Evolutionary conservation across 2,797 vertebrate genomes (phyloP).

Genomic region (Danio choprae): DNA sequence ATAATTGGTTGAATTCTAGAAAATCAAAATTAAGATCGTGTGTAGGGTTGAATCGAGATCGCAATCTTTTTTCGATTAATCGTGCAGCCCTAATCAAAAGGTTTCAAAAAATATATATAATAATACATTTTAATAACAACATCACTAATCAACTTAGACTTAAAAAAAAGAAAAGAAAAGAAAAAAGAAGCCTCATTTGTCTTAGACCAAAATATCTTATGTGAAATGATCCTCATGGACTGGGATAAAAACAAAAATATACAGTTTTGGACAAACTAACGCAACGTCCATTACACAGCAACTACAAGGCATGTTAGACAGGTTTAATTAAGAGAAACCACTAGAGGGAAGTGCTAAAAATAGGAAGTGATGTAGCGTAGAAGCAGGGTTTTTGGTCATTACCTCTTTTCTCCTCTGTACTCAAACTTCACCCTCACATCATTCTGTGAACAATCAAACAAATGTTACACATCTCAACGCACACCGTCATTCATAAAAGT

Average conservation of each 20-base stretch:
- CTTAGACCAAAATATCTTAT: constrained; percentile 2
- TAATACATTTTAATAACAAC: too few species aligned
- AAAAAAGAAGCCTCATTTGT: neutral
- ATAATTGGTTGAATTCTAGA: too few species aligned
- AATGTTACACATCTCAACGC: neutral
- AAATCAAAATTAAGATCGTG: too few species aligned
- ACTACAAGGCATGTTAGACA: neutral
- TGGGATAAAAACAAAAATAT: neutral
- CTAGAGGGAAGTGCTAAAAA: constrained; percentile 31
- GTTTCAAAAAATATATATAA: too few species aligned
- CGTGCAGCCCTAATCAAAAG: too few species aligned
- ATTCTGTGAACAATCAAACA: constrained; percentile 80
- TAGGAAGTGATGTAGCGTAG: constrained; percentile 19
- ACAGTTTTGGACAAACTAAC: neutral
- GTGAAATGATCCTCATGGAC: neutral
- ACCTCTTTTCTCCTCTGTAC: constrained; percentile 98
- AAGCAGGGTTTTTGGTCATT: constrained; percentile 60
- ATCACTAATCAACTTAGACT: neutral
- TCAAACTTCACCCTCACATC: constrained; percentile 98
- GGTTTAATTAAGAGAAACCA: constrained; percentile 28
- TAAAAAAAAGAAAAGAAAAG: too few species aligned
- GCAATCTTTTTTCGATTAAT: too few species aligned
- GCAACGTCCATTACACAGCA: neutral
- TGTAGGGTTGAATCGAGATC: too few species aligned
- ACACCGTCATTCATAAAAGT: neutral